A percentile compares a stretch with the other conserved stretches of the same genome.
Evolutionary conservation across 2,797 vertebrate genomes (phyloP).

Genomic region (Columba guinea): DNA sequence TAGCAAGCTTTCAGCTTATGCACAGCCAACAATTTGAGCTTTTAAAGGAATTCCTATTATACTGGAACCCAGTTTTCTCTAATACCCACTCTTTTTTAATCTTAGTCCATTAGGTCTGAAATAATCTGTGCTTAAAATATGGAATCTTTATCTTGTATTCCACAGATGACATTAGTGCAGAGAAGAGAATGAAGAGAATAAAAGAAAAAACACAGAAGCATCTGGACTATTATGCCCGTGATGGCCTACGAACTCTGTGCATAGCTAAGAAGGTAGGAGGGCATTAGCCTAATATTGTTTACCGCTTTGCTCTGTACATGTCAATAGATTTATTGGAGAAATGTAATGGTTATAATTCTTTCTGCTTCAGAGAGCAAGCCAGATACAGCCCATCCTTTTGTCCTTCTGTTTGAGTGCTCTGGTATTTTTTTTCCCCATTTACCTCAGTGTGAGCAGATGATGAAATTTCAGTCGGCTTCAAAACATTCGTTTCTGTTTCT

Average conservation of each 20-base stretch:
- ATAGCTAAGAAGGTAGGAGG: slow-evolving; percentile 89
- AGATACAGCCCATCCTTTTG: not conserved
- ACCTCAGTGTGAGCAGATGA: not conserved
- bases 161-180: slow-evolving; percentile 71
- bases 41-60: not conserved
- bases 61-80: not conserved
- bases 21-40: not conserved
- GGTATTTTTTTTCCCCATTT: not conserved
- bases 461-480: not conserved
- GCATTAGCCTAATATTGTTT: not conserved
- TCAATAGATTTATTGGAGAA: not conserved
- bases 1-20: not conserved
- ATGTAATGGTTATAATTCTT: not conserved
- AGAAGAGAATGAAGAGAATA: slow-evolving; percentile 78
- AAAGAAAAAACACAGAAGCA: slow-evolving; percentile 85
- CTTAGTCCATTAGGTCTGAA: not conserved
- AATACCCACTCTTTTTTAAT: not conserved
- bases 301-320: not conserved
- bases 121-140: not conserved
- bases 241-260: slow-evolving; percentile 91
- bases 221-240: slow-evolving; percentile 86
- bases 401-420: not conserved
- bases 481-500: not conserved
- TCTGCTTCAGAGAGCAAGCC: not conserved
- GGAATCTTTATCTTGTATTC: slow-evolving; percentile 31